Percentiles rank a stretch among this genome's conserved stretches.
Evolutionary conservation across 2,113 vertebrate genomes (phyloP).

Genomic region (Myocastor coypus): DNA sequence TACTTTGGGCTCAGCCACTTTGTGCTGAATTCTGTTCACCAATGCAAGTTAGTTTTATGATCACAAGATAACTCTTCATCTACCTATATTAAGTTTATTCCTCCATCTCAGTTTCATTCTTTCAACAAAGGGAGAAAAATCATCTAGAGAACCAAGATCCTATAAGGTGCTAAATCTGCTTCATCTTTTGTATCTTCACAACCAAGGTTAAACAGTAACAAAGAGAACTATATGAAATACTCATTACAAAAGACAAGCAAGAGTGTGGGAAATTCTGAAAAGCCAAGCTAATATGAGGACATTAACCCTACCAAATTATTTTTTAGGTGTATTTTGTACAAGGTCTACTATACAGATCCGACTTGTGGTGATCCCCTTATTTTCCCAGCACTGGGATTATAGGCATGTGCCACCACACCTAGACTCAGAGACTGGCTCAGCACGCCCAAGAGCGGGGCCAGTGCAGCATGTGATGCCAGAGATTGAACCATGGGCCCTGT

Average conservation of each 20-base stretch:
- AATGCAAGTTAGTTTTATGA: conserved; percentile 19
- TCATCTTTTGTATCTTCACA: conserved; percentile 23
- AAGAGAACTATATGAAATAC: conserved; percentile 39
- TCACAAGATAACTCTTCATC: conserved; percentile 12
- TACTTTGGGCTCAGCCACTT: neutral
- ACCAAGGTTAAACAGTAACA: conserved; percentile 22
- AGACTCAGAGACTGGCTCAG: too few relatives aligned
- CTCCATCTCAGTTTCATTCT: neutral
- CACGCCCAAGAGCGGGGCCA: too few relatives aligned
- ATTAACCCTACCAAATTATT: neutral
- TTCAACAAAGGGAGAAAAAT: neutral
- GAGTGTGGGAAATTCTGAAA: neutral
- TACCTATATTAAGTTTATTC: neutral
- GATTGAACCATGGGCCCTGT: too few relatives aligned
- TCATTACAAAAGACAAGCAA: conserved; percentile 19
- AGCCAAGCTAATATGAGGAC: neutral
- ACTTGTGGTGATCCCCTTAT: too few relatives aligned
- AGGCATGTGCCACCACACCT: too few relatives aligned
- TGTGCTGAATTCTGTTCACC: conserved; percentile 39
- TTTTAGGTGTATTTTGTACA: too few relatives aligned
- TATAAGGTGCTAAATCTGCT: neutral
- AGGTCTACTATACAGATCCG: too few relatives aligned
- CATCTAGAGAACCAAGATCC: neutral
- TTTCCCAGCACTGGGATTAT: too few relatives aligned
- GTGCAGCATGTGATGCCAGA: too few relatives aligned